These are phyloP conservation scores for Nothocercus nigrocapillus DNA, from an alignment of 2,113 vertebrate species.

Conservation along the genomic window DNA sequence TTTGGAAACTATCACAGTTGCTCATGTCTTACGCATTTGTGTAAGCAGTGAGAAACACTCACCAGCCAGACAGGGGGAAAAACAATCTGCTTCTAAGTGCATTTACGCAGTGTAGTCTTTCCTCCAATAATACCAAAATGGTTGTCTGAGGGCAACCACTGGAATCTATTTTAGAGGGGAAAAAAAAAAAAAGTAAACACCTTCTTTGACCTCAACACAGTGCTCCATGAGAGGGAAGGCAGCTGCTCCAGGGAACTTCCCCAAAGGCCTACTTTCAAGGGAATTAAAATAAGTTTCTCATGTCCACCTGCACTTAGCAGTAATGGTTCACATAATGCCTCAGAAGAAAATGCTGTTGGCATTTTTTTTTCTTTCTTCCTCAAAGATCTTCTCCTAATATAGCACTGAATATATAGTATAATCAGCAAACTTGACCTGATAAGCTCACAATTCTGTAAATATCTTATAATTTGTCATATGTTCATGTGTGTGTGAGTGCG, in stretches of 20 bases:
- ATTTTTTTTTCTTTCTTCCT: fast-evolving
- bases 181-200: neutral
- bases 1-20: neutral
- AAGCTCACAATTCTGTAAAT: neutral
- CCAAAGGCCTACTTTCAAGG: neutral
- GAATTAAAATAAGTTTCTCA: neutral
- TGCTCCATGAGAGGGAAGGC: neutral
- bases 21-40: neutral
- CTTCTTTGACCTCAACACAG: neutral
- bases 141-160: neutral
- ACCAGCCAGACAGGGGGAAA: neutral
- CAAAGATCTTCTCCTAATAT: neutral
- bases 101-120: neutral
- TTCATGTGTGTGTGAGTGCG: neutral
- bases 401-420: neutral
- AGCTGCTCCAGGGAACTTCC: neutral
- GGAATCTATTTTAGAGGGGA: neutral
- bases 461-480: neutral
- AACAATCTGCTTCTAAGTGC: neutral
- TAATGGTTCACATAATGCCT: neutral
- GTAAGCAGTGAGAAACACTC: neutral
- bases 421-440: neutral
- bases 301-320: neutral
- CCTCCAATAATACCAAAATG: neutral
- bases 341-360: neutral